A percentile compares a stretch with the other conserved stretches of the same genome.
Conservation (phyloP, 2,797 vertebrate species). For the Remorina albescens region DNA sequence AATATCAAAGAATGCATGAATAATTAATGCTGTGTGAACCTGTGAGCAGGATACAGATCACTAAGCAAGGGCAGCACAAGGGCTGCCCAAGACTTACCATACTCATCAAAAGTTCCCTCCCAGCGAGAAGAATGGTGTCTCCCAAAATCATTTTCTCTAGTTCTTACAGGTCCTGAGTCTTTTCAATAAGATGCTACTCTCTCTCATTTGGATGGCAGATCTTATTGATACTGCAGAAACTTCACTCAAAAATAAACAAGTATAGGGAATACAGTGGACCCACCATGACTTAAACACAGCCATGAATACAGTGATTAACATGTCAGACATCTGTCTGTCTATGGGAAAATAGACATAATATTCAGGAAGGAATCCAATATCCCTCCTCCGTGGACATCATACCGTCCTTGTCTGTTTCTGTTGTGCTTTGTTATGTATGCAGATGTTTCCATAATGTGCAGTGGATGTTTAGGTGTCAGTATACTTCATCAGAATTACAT, state of each 20-base stretch:
- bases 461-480: neutral
- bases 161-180: neutral
- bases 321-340: neutral
- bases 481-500: neutral
- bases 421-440: neutral
- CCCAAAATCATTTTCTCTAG: neutral
- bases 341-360: neutral
- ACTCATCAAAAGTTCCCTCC: conserved; percentile 32
- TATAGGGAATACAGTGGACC: neutral
- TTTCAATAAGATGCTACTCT: neutral
- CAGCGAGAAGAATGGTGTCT: neutral
- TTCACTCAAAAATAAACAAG: neutral
- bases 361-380: neutral
- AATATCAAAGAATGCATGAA: conserved; percentile 66
- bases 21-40: conserved; percentile 62
- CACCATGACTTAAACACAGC: neutral
- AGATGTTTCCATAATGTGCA: neutral
- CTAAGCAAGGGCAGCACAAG: conserved; percentile 64
- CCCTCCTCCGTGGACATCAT: too few species aligned
- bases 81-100: conserved; percentile 48
- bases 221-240: neutral
- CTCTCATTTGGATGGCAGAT: neutral
- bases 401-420: too few species aligned
- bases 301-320: neutral
- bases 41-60: conserved; percentile 65